phyloP scores from a whole-genome alignment of 30 jellyfish, hydroid and myxozoan genomes.

The Aurelia sp. region DNA sequence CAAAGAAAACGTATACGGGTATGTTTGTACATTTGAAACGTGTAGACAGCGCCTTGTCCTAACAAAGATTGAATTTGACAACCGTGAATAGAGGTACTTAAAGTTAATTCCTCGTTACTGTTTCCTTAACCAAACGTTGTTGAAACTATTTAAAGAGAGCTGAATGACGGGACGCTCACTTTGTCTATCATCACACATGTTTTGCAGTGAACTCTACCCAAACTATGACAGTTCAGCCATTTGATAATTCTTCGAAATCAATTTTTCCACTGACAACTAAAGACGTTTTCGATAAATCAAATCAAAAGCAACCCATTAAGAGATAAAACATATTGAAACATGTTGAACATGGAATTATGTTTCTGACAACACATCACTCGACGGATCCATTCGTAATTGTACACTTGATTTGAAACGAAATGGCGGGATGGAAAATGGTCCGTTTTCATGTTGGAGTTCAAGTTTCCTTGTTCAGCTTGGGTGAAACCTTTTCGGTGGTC shows the following conservation, averaged over 20 bases:
- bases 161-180: slow-evolving; percentile 33
- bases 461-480: not conserved
- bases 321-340: slow-evolving; percentile 48
- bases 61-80: slow-evolving; percentile 83
- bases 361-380: not conserved
- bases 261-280: slow-evolving; percentile 53
- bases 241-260: slow-evolving; percentile 25
- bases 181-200: slow-evolving; percentile 73
- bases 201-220: slow-evolving; percentile 21
- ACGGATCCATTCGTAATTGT: too few relatives aligned
- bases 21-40: slow-evolving; percentile 51
- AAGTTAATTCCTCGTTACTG: slow-evolving; percentile 60
- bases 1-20: slow-evolving; percentile 91
- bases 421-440: too few relatives aligned
- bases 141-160: slow-evolving; percentile 40
- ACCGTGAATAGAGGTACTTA: slow-evolving; percentile 79
- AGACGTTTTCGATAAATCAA: slow-evolving; percentile 44
- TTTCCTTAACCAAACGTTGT: slow-evolving; percentile 62
- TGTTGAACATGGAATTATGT: slow-evolving; percentile 38
- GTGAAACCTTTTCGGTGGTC: too few relatives aligned
- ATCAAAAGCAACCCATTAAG: slow-evolving; percentile 36
- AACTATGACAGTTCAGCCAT: slow-evolving; percentile 19
- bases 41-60: slow-evolving; percentile 89
- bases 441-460: not conserved
- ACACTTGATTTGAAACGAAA: too few relatives aligned